These are phyloP conservation scores for Macropis europaea DNA, from an alignment of 2,888 invertebrate genomes.

Conservation along the genomic window DNA sequence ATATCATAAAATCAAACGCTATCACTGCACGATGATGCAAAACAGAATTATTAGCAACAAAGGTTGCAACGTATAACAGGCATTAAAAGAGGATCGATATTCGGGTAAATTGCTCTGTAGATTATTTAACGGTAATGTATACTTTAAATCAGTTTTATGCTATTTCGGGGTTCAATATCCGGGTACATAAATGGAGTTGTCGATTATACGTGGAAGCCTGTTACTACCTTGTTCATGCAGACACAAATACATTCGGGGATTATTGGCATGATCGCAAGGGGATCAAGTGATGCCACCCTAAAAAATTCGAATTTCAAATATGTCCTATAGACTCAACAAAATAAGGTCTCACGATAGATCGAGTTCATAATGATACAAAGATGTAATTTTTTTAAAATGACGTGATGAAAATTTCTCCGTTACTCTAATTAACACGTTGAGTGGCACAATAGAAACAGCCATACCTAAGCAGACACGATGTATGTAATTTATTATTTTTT, in stretches of 20 bases:
- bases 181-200: constrained; percentile 35
- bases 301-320: constrained; percentile 8
- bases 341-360: background rate
- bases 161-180: constrained; percentile 28
- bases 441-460: too few species aligned
- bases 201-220: constrained; percentile 9
- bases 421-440: background rate
- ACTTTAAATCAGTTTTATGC: constrained; percentile 47
- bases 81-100: constrained; percentile 7
- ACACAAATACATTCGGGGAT: background rate
- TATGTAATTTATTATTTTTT: too few species aligned
- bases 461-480: too few species aligned
- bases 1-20: background rate
- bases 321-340: background rate
- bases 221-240: background rate
- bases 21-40: background rate
- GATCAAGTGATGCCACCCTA: background rate
- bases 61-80: background rate
- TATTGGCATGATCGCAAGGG: background rate
- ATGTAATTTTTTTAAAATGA: background rate
- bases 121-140: constrained; percentile 52
- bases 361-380: too few species aligned
- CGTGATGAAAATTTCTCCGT: background rate
- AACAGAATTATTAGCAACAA: constrained; percentile 11
- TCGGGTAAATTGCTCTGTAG: constrained; percentile 16